A percentile compares a stretch with the other conserved stretches of the same genome.
These are phyloP conservation scores for Chlorodrepanis virens DNA, from an alignment of 2,113 vertebrate genomes.

Conservation along the genomic window DNA sequence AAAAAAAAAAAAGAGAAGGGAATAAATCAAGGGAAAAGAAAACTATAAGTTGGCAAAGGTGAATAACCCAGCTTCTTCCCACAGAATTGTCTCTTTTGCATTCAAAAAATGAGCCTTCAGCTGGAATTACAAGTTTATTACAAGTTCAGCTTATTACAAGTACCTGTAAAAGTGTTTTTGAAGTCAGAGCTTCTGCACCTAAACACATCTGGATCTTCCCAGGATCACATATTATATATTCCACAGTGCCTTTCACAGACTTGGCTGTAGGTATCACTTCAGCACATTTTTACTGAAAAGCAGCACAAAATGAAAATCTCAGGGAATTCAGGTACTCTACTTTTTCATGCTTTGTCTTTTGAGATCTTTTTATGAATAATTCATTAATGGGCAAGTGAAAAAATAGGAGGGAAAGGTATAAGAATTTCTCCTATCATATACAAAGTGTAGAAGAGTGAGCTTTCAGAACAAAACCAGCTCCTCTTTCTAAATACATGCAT, in stretches of 20 bases:
- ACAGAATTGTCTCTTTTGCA: not conserved
- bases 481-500: not conserved
- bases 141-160: rapidly evolving
- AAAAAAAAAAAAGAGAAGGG: not conserved
- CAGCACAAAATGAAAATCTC: not conserved
- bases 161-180: not conserved
- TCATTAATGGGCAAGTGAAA: not conserved
- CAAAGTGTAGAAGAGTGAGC: not conserved
- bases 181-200: not conserved
- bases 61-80: not conserved
- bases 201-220: not conserved
- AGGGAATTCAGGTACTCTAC: not conserved
- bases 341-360: not conserved
- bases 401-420: not conserved
- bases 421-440: not conserved
- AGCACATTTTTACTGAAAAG: not conserved
- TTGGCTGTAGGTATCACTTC: not conserved
- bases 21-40: not conserved
- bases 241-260: not conserved
- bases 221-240: not conserved
- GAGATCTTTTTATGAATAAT: not conserved
- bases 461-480: not conserved
- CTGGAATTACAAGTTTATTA: not conserved
- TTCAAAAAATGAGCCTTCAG: not conserved
- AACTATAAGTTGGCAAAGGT: not conserved